These are phyloP conservation scores for Bradypus variegatus DNA, from an alignment of 2,797 vertebrate species.

Conservation along the genomic window DNA sequence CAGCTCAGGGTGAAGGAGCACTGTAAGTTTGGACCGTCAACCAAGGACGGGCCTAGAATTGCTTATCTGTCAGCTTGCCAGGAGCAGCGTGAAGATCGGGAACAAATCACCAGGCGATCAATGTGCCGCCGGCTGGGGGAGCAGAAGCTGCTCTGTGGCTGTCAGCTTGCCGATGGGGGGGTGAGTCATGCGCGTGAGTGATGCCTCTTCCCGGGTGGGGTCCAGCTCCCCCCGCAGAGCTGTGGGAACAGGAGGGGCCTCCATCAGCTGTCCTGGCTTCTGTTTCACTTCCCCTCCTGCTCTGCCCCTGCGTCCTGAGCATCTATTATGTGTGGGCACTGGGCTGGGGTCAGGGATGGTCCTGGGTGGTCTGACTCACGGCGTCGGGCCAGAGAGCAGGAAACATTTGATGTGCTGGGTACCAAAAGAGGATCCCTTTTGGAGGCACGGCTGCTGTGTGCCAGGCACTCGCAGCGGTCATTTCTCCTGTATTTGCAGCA, in stretches of 20 bases:
- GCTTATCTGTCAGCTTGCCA: background rate
- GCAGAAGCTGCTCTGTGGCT: background rate
- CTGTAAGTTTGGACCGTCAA: background rate
- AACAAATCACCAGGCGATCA: background rate
- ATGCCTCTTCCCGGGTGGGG: background rate
- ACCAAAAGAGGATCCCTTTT: background rate
- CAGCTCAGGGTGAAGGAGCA: background rate
- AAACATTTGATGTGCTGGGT: background rate
- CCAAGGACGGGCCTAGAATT: background rate
- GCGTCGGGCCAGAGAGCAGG: background rate
- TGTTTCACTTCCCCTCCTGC: too few relatives aligned
- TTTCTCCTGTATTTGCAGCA: background rate
- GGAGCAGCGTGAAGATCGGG: background rate
- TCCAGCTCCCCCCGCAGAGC: background rate
- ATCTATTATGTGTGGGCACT: background rate
- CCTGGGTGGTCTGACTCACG: too few relatives aligned
- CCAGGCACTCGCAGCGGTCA: too few relatives aligned
- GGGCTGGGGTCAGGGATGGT: too few relatives aligned
- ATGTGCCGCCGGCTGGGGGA: background rate
- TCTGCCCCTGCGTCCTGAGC: background rate
- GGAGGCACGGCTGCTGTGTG: background rate
- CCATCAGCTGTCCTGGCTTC: too few relatives aligned
- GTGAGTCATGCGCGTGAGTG: background rate
- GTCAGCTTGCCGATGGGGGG: background rate
- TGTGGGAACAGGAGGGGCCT: too few relatives aligned